A percentile compares a stretch with the other conserved stretches of the same genome.
Evolutionary conservation across 2,888 invertebrate species (phyloP).

Genomic region (Philhelius pedissequus): DNA sequence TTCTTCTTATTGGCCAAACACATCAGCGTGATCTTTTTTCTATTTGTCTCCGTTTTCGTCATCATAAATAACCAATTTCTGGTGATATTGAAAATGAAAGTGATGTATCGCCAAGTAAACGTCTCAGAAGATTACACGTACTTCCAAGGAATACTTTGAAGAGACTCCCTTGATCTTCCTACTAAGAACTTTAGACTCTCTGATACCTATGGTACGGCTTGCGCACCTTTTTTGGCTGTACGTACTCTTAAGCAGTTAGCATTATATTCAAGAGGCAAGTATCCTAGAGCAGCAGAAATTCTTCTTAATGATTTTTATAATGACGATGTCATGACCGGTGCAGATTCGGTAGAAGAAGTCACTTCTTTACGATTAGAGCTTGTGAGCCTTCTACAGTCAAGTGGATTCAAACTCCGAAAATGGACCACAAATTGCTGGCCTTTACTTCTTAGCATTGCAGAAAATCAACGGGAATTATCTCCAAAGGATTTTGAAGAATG

Average conservation of each 20-base stretch:
- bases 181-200: slow-evolving; percentile 32
- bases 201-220: slow-evolving; percentile 48
- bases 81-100: slow-evolving; percentile 48
- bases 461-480: background rate
- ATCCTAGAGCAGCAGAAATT: slow-evolving; percentile 50
- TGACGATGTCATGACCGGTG: slow-evolving; percentile 66
- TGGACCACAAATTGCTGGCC: slow-evolving; percentile 10
- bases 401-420: slow-evolving; percentile 14
- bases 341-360: slow-evolving; percentile 10
- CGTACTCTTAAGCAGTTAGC: slow-evolving; percentile 56
- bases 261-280: slow-evolving; percentile 25
- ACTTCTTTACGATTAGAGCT: background rate
- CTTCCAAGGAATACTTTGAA: slow-evolving; percentile 48
- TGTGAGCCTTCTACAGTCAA: background rate
- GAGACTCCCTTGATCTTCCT: background rate
- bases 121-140: slow-evolving; percentile 10
- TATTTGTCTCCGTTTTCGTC: slow-evolving; percentile 26
- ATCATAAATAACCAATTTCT: slow-evolving; percentile 26
- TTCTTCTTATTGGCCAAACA: slow-evolving; percentile 19
- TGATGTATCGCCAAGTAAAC: slow-evolving; percentile 48
- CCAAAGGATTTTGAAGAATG: background rate
- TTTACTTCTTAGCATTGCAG: background rate
- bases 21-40: slow-evolving; percentile 24
- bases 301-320: slow-evolving; percentile 67
- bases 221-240: slow-evolving; percentile 58